These are phyloP conservation scores for Sebastes cheni DNA, from an alignment of 2,797 vertebrate genomes.

Conservation along the genomic window DNA sequence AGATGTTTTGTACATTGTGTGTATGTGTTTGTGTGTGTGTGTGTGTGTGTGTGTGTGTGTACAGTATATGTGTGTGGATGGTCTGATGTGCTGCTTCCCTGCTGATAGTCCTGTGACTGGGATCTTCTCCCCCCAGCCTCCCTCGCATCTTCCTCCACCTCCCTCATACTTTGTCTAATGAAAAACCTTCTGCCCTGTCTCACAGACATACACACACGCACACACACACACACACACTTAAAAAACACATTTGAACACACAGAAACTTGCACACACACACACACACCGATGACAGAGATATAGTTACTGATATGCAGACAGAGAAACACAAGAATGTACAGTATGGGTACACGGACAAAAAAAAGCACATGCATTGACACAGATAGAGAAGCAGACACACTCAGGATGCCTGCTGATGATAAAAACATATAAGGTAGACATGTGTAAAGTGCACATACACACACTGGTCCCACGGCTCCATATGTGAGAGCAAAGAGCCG, in stretches of 20 bases:
- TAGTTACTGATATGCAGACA: background rate
- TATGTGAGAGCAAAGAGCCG: constrained; percentile 47
- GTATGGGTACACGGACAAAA: background rate
- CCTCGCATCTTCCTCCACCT: constrained; percentile 42
- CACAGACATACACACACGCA: constrained; percentile 3
- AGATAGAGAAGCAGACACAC: background rate
- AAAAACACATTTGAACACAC: background rate
- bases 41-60: constrained; percentile 9
- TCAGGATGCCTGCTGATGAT: background rate
- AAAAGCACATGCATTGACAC: background rate
- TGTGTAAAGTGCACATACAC: constrained; percentile 32
- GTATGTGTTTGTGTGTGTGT: constrained; percentile 2
- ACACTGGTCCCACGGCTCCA: constrained; percentile 33
- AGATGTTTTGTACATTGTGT: too few relatives aligned
- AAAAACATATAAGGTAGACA: background rate
- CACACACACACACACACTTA: background rate
- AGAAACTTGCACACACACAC: background rate
- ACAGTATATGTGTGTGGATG: constrained; percentile 1
- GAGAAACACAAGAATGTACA: background rate
- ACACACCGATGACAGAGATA: background rate
- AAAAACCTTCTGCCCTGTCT: constrained; percentile 60
- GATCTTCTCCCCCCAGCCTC: constrained; percentile 52
- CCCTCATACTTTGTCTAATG: constrained; percentile 66
- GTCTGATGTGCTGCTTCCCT: constrained; percentile 48
- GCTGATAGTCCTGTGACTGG: constrained; percentile 74